Evolutionary conservation across 2,888 invertebrate genomes (phyloP), one percentile per base, ranked within the genome.

Genomic region (Notodonta ziczac): DNA sequence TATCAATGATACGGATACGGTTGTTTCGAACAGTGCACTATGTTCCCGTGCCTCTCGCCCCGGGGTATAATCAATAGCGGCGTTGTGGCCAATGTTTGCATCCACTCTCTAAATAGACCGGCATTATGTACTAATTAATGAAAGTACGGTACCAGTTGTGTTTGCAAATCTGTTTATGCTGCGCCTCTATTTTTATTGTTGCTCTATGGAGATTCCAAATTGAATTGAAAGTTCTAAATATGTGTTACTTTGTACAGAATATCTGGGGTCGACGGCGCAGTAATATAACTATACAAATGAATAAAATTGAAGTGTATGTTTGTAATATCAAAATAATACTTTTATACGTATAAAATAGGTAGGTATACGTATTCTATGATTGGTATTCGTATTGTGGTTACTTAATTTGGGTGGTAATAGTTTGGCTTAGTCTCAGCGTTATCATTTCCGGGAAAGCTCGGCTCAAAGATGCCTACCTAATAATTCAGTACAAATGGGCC

Each of bases 41-140:
- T 76, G 65, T 67, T 60, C 62, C 61, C 61, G 57, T 54, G 13
- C 13, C 10, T 12, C 44, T 44, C 56, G 44, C 73, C 66, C 59
- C 65, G 60, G 73, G 70, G 68, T 65, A 60, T 66, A 72, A 77
- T 74, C 73, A 74, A 74, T 75, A 71, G 65, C 67, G 62, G 61
- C 62, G 69, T 60, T 71, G 69, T 66, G 57, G 52, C 55, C 64
- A 56, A 64, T 70, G 65, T 71, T 67, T 63, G 69, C 65, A 69
- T 68, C 71, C 64, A 63, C 65, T 60, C 65, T 67, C 69, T 66
- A 70, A 63, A 68, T 67, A 69, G 60, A 66, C 65, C 46, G 44
- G 58, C 61, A 61, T 70, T 61, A 65, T 63, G 71, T 65, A 65
- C 67, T 71, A 63, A 60, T 60, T 71, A 70, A 70, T 70, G 71